These are phyloP conservation scores for Eidolon dupreanum DNA, from an alignment of 2,797 vertebrate species.

Conservation along the genomic window DNA sequence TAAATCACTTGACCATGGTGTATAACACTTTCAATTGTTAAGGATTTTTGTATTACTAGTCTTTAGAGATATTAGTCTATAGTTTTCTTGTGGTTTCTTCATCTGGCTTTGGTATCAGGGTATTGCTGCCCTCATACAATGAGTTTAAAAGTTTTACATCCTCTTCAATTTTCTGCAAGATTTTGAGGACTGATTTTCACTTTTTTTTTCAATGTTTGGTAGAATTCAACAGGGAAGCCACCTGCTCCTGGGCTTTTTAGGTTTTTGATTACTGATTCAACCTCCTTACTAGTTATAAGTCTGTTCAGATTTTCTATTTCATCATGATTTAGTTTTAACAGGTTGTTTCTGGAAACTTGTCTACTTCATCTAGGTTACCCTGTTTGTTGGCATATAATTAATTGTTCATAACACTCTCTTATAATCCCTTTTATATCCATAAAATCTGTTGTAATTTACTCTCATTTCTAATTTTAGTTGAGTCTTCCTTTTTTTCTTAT, in stretches of 20 bases:
- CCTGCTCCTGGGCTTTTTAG: no score
- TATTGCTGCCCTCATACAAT: neutral
- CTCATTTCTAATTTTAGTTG: neutral
- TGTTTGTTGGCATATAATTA: neutral
- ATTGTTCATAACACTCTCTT: neutral
- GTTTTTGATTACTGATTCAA: no score
- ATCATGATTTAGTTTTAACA: no score
- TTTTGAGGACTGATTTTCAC: no score
- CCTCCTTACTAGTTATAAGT: no score
- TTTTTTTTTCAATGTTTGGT: no score
- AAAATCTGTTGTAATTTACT: neutral
- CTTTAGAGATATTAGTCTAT: neutral
- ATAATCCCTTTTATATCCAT: neutral
- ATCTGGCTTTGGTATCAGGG: neutral
- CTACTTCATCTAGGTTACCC: no score
- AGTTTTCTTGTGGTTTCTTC: neutral
- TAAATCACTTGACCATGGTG: neutral
- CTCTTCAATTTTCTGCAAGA: neutral
- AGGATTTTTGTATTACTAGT: neutral
- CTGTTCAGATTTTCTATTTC: no score
- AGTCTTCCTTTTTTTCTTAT: neutral
- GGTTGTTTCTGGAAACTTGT: no score
- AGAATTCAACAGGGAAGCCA: no score
- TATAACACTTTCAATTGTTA: neutral
- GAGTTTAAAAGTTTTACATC: neutral